Evolutionary conservation across 2,888 invertebrate genomes (phyloP).

Genomic region (Nemotelus pantherinus): DNA sequence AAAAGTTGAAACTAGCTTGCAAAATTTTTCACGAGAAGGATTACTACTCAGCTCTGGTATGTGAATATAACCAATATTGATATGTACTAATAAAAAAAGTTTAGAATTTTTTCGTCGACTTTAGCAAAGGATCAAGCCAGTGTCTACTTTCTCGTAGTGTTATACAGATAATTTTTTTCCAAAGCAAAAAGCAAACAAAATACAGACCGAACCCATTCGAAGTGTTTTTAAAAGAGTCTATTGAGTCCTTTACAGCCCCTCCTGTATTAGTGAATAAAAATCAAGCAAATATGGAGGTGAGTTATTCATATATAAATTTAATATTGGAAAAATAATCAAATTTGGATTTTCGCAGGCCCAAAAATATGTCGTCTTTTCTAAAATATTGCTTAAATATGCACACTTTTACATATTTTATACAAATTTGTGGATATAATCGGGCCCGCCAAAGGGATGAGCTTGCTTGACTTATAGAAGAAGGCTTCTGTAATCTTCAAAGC

Average conservation of each 20-base stretch:
- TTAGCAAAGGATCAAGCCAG: conserved; percentile 84
- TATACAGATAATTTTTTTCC: conserved; percentile 80
- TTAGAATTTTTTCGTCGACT: conserved; percentile 92
- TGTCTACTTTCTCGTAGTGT: conserved; percentile 93
- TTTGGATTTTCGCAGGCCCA: conserved; percentile 71
- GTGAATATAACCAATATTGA: conserved; percentile 49
- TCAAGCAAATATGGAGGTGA: conserved; percentile 59
- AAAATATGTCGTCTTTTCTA: conserved; percentile 88
- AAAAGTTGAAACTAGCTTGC: conserved; percentile 81
- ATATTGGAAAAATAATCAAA: background rate
- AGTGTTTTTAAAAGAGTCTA: conserved; percentile 87
- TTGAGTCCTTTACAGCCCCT: conserved; percentile 87
- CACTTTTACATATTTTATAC: conserved; percentile 86
- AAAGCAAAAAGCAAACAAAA: conserved; percentile 60
- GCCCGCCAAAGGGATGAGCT: conserved; percentile 95
- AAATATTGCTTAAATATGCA: conserved; percentile 78
- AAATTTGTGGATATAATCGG: conserved; percentile 93
- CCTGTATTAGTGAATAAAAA: conserved; percentile 84
- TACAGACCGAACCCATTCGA: conserved; percentile 68
- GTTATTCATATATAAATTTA: background rate
- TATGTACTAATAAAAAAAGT: conserved; percentile 44
- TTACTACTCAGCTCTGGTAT: conserved; percentile 84
- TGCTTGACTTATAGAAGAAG: conserved; percentile 86
- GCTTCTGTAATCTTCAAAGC: conserved; percentile 87
- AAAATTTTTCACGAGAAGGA: conserved; percentile 81